Conservation (phyloP, 1,140 invertebrate genomes). For the Habropoda laboriosa region DNA sequence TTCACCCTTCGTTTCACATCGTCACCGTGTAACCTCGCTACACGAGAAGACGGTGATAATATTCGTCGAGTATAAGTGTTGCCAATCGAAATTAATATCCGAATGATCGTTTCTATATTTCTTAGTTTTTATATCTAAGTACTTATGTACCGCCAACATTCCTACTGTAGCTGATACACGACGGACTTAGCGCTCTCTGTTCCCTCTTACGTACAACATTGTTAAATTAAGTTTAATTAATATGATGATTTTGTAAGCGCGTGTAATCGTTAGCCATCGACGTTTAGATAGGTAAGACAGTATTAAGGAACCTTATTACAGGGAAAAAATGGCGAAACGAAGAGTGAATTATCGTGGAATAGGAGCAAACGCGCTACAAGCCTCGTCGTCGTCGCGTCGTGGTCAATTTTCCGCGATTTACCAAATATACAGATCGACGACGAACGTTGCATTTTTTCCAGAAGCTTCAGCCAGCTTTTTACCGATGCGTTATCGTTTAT, state of each 20-base stretch:
- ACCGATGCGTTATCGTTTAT: background rate
- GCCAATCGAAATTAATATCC: background rate
- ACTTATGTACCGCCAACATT: background rate
- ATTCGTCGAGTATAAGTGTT: background rate
- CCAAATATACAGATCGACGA: background rate
- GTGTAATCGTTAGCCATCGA: background rate
- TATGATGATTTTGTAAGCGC: no score
- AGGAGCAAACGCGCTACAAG: background rate
- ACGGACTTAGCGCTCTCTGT: background rate
- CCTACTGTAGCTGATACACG: background rate
- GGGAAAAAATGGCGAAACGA: background rate
- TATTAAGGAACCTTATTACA: background rate
- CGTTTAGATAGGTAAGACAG: background rate
- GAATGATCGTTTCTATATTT: background rate
- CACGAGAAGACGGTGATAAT: no score
- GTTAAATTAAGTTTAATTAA: background rate
- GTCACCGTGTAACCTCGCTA: constrained; percentile 48
- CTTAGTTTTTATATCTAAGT: background rate
- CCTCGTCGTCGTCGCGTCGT: background rate
- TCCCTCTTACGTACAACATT: background rate
- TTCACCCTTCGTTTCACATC: constrained; percentile 43
- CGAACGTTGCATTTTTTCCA: constrained; percentile 2
- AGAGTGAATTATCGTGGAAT: background rate
- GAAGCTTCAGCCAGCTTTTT: constrained; percentile 10
- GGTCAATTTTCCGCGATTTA: background rate